phyloP scores from a whole-genome alignment of 2,797 vertebrate genomes.

The Melanotaenia maccullochi region DNA sequence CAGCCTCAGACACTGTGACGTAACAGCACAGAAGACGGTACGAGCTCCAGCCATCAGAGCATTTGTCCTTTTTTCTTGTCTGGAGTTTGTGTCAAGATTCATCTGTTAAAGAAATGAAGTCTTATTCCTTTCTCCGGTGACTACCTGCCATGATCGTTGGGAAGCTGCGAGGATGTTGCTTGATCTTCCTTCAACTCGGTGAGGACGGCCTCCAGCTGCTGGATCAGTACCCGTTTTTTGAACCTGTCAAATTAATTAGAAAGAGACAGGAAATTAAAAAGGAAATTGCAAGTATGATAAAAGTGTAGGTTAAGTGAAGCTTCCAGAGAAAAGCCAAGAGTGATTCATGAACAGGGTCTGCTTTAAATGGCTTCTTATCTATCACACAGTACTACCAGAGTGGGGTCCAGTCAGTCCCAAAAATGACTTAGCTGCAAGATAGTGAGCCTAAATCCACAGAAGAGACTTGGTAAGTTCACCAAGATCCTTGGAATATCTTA shows the following conservation, averaged over 20 bases:
- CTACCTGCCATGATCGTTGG: slow-evolving; percentile 89
- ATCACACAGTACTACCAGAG: too few relatives aligned
- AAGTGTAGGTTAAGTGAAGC: too few relatives aligned
- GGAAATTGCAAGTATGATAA: neutral
- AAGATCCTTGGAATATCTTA: neutral
- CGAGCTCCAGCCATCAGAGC: slow-evolving; percentile 35
- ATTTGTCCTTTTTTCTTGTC: slow-evolving; percentile 4
- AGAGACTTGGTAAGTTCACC: too few relatives aligned
- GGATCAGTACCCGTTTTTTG: slow-evolving; percentile 98
- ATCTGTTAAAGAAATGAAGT: neutral
- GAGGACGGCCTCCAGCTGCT: slow-evolving; percentile 92
- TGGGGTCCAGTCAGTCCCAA: too few relatives aligned
- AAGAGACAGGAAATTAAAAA: neutral
- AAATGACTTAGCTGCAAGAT: too few relatives aligned
- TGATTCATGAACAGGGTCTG: too few relatives aligned
- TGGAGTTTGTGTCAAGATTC: slow-evolving; percentile 15
- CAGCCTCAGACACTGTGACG: slow-evolving; percentile 45
- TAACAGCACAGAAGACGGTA: slow-evolving; percentile 30
- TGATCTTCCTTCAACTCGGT: slow-evolving; percentile 86
- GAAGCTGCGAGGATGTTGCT: slow-evolving; percentile 77
- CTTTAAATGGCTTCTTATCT: too few relatives aligned
- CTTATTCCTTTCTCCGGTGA: slow-evolving; percentile 31
- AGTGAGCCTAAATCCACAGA: too few relatives aligned
- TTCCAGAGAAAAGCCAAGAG: too few relatives aligned
- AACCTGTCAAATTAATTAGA: slow-evolving; percentile 83